These are phyloP conservation scores for Craterocephalus amniculus DNA, from an alignment of 2,797 vertebrate genomes.

Conservation along the genomic window DNA sequence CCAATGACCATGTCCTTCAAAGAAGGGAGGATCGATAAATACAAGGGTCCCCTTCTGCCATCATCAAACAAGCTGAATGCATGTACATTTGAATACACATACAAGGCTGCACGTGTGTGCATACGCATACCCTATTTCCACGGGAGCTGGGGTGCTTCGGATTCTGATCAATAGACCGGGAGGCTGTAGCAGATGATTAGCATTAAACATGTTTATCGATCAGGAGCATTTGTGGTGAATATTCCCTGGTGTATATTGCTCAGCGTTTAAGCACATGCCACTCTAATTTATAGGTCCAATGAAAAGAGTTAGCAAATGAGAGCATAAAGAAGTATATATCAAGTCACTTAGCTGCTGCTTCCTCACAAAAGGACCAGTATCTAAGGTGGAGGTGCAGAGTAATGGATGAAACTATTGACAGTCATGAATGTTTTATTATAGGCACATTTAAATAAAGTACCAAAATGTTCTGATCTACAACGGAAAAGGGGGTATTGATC, in stretches of 20 bases:
- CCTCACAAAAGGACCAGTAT: background rate
- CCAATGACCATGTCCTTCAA: constrained; percentile 73
- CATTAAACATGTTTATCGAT: constrained; percentile 79
- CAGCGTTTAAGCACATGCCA: constrained; percentile 39
- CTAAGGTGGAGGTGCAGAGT: background rate
- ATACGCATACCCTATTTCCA: constrained; percentile 13
- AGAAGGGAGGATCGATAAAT: constrained; percentile 68
- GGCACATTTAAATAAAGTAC: background rate
- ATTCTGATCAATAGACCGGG: constrained; percentile 59
- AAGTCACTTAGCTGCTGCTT: constrained; percentile 9
- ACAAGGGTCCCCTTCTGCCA: constrained; percentile 49
- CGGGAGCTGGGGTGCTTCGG: constrained; percentile 40
- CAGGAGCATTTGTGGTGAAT: constrained; percentile 45
- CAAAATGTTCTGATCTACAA: background rate
- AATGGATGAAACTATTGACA: background rate
- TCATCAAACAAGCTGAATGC: constrained; percentile 61
- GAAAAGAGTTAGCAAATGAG: constrained; percentile 38
- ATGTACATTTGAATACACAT: constrained; percentile 31
- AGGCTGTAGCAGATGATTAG: constrained; percentile 56
- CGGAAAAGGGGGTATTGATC: background rate
- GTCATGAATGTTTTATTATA: background rate
- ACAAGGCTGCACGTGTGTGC: background rate
- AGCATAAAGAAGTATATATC: constrained; percentile 2
- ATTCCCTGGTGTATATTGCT: constrained; percentile 42
- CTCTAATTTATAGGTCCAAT: constrained; percentile 39